phyloP scores from a whole-genome alignment of 1,140 invertebrate genomes.

The Orchestia grillus region DNA sequence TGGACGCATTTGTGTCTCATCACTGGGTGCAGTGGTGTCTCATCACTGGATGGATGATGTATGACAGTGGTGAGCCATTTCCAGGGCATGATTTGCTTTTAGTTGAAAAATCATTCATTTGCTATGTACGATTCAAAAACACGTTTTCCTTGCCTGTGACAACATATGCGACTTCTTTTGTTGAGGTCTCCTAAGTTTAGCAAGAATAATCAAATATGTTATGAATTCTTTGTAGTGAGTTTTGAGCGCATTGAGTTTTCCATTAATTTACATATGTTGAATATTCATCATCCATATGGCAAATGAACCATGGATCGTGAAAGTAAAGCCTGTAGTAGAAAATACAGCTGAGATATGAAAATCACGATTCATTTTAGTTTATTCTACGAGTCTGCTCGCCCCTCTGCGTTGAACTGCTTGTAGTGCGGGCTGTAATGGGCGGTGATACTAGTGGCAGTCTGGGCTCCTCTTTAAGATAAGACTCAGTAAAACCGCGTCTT shows the following conservation, averaged over 20 bases:
- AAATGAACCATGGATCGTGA: neutral
- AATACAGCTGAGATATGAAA: neutral
- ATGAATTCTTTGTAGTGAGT: neutral
- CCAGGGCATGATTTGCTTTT: too few species aligned
- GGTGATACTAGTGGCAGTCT: slow-evolving; percentile 8
- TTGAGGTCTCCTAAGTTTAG: too few species aligned
- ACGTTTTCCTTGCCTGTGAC: neutral
- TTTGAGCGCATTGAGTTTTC: neutral
- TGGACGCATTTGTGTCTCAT: too few species aligned
- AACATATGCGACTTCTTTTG: neutral
- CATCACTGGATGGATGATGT: too few species aligned
- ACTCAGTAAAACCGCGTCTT: neutral
- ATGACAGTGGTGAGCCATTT: too few species aligned
- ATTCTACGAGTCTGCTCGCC: neutral
- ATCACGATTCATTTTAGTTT: neutral
- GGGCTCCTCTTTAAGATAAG: slow-evolving; percentile 43
- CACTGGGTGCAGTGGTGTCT: too few species aligned
- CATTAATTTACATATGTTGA: neutral
- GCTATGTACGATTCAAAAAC: too few species aligned
- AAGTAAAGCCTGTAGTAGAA: neutral
- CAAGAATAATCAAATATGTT: neutral
- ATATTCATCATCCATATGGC: neutral
- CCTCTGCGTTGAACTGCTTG: neutral
- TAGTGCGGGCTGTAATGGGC: slow-evolving; percentile 5
- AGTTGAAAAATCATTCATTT: too few species aligned